A percentile compares a stretch with the other conserved stretches of the same genome.
Conservation (phyloP, 2,888 invertebrate species). For the Tetragonula carbonaria region DNA sequence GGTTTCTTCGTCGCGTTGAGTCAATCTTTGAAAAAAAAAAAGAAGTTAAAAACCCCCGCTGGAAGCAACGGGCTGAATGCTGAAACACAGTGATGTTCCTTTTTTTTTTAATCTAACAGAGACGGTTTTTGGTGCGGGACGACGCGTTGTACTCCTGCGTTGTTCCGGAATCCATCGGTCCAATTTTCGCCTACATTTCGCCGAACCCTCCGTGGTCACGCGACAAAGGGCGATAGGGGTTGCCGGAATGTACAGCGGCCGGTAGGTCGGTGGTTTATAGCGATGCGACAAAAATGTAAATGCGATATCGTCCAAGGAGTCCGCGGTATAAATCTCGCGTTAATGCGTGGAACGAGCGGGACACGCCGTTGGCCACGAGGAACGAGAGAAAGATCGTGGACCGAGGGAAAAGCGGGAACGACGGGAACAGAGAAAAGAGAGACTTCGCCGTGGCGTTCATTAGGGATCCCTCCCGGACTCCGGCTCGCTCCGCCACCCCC, state of each 20-base stretch:
- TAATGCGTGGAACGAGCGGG: slow-evolving; percentile 79
- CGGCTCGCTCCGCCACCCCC: slow-evolving; percentile 64
- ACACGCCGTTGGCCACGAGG: slow-evolving; percentile 71
- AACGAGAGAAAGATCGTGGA: slow-evolving; percentile 50
- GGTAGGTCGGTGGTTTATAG: slow-evolving; percentile 78
- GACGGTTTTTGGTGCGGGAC: no score
- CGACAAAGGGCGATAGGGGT: slow-evolving; percentile 21
- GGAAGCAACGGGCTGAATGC: no score
- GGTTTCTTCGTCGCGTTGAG: no score
- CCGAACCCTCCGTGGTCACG: background rate
- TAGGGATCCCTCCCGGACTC: slow-evolving; percentile 75
- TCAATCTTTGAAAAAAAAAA: no score
- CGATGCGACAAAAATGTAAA: slow-evolving; percentile 84
- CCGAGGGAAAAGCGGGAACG: slow-evolving; percentile 49
- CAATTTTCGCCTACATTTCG: no score
- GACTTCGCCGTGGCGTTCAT: slow-evolving; percentile 76
- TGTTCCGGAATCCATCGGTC: no score
- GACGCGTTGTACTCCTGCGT: no score
- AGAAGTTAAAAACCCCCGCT: no score
- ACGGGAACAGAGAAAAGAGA: slow-evolving; percentile 60
- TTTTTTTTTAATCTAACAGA: no score
- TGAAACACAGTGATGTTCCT: no score
- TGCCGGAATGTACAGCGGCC: slow-evolving; percentile 21
- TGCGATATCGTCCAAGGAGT: slow-evolving; percentile 82
- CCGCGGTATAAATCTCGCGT: slow-evolving; percentile 82